Conservation (phyloP, 2,797 vertebrate species). For the Scleropages formosus region DNA sequence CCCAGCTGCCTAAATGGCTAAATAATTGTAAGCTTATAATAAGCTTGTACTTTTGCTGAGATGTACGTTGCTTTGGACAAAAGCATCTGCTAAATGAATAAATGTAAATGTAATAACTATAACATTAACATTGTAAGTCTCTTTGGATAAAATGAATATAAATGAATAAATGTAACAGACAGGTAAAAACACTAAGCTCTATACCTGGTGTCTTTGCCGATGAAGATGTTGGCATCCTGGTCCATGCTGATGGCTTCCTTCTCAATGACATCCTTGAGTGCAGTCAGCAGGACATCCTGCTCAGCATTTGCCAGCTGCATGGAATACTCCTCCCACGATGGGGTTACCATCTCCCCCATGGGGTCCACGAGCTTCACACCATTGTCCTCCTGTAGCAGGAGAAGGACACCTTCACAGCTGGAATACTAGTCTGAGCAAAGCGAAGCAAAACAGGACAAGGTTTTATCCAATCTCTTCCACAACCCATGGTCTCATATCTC, state of each 20-base stretch:
- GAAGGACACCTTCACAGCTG: neutral
- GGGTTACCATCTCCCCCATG: conserved; percentile 90
- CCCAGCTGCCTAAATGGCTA: too few species aligned
- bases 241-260: conserved; percentile 75
- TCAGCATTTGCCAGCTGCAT: conserved; percentile 86
- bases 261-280: conserved; percentile 71
- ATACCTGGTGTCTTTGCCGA: conserved; percentile 92
- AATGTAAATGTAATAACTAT: too few species aligned
- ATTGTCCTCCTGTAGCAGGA: conserved; percentile 81
- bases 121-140: too few species aligned
- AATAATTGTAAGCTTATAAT: too few species aligned
- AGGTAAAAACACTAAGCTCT: neutral
- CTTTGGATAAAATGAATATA: too few species aligned
- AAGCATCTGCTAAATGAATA: too few species aligned
- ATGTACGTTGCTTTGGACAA: too few species aligned
- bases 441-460: too few species aligned
- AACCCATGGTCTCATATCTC: too few species aligned
- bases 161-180: too few species aligned
- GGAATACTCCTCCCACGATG: conserved; percentile 85
- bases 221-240: conserved; percentile 71
- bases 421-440: neutral
- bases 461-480: too few species aligned
- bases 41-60: too few species aligned
- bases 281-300: conserved; percentile 66
- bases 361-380: conserved; percentile 92